Percentiles rank a stretch among this genome's conserved stretches.
Conservation (phyloP, 1,140 invertebrate genomes). For the Saccostrea cuccullata region DNA sequence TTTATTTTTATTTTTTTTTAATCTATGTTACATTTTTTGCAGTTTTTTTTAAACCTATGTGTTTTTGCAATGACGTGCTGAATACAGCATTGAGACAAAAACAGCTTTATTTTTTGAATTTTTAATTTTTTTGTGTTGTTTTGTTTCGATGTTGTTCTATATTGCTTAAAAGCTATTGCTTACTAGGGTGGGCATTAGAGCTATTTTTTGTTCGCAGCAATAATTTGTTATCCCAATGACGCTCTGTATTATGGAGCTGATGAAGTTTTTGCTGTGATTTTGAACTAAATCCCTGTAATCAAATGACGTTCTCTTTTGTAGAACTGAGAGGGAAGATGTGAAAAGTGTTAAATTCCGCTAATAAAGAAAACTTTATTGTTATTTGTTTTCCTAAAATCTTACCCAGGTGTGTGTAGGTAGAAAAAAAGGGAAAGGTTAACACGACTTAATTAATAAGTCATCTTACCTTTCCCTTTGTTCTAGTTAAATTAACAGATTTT, state of each 20-base stretch:
- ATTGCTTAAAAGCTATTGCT: neutral
- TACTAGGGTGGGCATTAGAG: neutral
- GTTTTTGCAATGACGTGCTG: slow-evolving; percentile 10
- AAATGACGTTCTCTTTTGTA: slow-evolving; percentile 10
- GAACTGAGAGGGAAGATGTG: slow-evolving; percentile 5
- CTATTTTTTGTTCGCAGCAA: neutral
- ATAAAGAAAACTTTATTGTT: neutral
- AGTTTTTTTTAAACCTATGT: neutral
- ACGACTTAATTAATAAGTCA: neutral
- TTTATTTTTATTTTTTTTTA: too few species aligned
- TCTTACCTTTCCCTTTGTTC: neutral
- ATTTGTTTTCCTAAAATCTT: neutral
- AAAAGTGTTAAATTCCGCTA: neutral
- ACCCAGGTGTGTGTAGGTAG: too few species aligned
- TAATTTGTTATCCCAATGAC: neutral
- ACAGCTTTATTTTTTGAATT: neutral
- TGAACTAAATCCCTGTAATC: neutral
- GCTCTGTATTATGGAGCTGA: neutral
- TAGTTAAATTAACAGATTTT: too few species aligned
- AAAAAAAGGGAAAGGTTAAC: neutral
- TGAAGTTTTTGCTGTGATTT: neutral
- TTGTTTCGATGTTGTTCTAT: neutral
- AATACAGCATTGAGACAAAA: slow-evolving; percentile 4
- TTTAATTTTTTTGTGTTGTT: neutral
- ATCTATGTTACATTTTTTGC: neutral